Evolutionary conservation across 2,113 vertebrate species (phyloP), one percentile per base, ranked within the genome.

Genomic region (Sinosuthora webbiana): DNA sequence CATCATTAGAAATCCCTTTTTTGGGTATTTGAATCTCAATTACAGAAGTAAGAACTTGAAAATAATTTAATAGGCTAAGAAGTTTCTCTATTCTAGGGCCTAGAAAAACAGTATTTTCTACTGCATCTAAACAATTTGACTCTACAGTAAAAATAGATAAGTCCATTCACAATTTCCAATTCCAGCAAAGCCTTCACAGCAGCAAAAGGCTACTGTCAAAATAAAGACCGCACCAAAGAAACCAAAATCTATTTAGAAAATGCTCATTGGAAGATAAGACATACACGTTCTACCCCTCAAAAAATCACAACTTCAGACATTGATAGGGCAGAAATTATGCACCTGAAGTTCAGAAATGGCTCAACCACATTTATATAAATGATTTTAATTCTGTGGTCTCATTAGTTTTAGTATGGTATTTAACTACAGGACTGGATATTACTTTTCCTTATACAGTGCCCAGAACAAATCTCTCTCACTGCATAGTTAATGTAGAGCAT

Each of bases 251-350:
- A 30, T 19, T 71, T 41, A 16, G 6, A 75, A 83, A 71, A 56
- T 10, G 3, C 8, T 39, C 8, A 16, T 0, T 45, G 17, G 52
- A 57, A 94, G 44, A 10, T 49, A 65, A 67, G 53, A 44, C 12
- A 65, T 3, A n/a, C 3, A 53, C 21, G 44, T 59, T 71, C 41
- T 37, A 64, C 4, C 7, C 8, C 2, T 2, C 0, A 18, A 19
- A 53, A 44, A 49, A 74, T 59, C 24, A 44, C 22, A 71, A 20
- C 31, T 79, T 76, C 31, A 53, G 18, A 31, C 30, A 91, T 8
- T 73, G 59, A 69, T 0, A 76, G n/a, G 45, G 53, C 10, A 69
- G 37, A 64, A 91, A 75, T 28, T 27, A 85, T 57, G 23, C 8
- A 78, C 6, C 8, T 12, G 1, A 44, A 85, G 25, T n/a, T 68